Conservation (phyloP, 2,797 vertebrate genomes). For the Lemur catta region DNA sequence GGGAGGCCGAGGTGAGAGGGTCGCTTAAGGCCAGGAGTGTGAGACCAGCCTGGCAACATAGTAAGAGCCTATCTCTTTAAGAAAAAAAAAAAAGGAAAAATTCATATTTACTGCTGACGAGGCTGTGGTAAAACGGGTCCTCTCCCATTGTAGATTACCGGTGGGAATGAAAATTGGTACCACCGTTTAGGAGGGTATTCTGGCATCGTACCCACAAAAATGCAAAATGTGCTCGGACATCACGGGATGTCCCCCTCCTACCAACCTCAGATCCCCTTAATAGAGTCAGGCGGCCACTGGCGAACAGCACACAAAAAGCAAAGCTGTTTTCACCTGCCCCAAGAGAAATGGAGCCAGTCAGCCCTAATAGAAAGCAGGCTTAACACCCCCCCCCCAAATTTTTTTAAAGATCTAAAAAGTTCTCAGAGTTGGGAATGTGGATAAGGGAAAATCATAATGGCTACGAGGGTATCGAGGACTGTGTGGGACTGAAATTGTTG, state of each 20-base stretch:
- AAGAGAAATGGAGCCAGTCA: background rate
- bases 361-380: background rate
- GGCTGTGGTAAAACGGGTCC: background rate
- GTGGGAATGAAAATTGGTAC: background rate
- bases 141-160: background rate
- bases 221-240: background rate
- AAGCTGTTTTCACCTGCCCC: background rate
- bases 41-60: background rate
- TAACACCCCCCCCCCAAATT: background rate
- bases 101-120: background rate
- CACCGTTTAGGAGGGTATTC: background rate
- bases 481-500: background rate
- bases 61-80: background rate
- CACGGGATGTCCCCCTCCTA: background rate
- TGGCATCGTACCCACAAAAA: background rate
- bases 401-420: background rate
- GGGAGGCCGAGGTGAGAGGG: background rate
- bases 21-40: background rate
- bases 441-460: background rate
- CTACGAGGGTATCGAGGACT: fast-evolving
- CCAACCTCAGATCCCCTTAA: background rate
- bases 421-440: background rate
- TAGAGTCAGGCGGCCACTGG: background rate
- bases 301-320: background rate
- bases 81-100: background rate